These are phyloP conservation scores for Drosophila oshimai DNA, from an alignment of 1,140 invertebrate genomes.

Conservation along the genomic window DNA sequence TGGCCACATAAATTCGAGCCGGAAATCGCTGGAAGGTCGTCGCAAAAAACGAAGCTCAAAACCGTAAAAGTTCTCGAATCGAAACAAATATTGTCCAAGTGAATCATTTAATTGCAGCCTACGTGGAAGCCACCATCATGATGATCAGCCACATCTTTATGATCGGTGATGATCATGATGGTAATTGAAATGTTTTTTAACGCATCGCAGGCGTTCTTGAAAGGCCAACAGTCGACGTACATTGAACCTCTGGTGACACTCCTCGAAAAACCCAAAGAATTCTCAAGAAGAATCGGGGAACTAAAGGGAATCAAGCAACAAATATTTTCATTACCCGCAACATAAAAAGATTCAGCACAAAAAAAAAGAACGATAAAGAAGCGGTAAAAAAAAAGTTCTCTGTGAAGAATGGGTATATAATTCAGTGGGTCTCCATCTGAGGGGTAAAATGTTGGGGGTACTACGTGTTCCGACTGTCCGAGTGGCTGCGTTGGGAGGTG, in stretches of 20 bases:
- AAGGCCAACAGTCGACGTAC: slow-evolving; percentile 32
- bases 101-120: slow-evolving; percentile 67
- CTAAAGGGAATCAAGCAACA: not conserved
- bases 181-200: slow-evolving; percentile 7
- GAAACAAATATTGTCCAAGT: slow-evolving; percentile 41
- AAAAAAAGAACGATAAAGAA: slow-evolving; percentile 1
- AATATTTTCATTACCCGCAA: slow-evolving; percentile 27
- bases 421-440: not conserved
- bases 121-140: slow-evolving; percentile 47
- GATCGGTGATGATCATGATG: slow-evolving; percentile 5
- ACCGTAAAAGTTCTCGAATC: slow-evolving; percentile 1
- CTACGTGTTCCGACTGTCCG: slow-evolving; percentile 64
- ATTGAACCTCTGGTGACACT: slow-evolving; percentile 56
- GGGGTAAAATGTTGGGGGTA: not conserved
- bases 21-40: slow-evolving; percentile 39
- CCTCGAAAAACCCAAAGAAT: slow-evolving; percentile 10
- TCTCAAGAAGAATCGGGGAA: not conserved
- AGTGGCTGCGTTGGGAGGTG: slow-evolving; percentile 35
- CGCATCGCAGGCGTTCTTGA: slow-evolving; percentile 26
- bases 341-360: slow-evolving; percentile 5
- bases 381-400: not conserved
- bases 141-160: slow-evolving; percentile 14
- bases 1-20: slow-evolving; percentile 9
- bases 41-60: not conserved
- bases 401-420: too few relatives aligned